Percentiles rank a stretch among this genome's conserved stretches.
These are phyloP conservation scores for Chondrosia reniformis DNA, from an alignment of 37 sponge, comb jelly and placozoan species.

Conservation along the genomic window DNA sequence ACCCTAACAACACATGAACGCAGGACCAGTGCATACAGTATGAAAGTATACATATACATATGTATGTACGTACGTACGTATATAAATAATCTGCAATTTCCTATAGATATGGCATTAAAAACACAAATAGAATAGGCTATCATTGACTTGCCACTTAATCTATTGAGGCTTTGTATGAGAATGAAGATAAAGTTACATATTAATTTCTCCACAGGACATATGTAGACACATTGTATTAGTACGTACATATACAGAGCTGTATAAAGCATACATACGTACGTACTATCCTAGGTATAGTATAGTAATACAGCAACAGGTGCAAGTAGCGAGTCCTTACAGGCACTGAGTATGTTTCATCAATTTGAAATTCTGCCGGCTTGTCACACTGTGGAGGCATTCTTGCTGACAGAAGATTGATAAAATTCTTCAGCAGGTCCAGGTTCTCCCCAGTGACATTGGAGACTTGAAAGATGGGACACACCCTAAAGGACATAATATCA, in stretches of 20 bases:
- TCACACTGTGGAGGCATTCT: constrained; percentile 73
- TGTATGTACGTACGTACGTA: not conserved
- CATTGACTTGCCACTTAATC: too few relatives aligned
- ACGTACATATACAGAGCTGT: too few relatives aligned
- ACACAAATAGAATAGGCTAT: too few relatives aligned
- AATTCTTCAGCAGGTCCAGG: constrained; percentile 86
- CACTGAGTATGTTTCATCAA: constrained; percentile 95
- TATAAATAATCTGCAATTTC: too few relatives aligned
- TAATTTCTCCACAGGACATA: too few relatives aligned
- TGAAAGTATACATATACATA: not conserved
- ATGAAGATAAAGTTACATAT: too few relatives aligned
- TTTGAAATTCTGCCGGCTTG: constrained; percentile 92
- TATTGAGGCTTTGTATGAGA: too few relatives aligned
- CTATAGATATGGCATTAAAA: too few relatives aligned
- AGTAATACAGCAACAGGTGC: too few relatives aligned
- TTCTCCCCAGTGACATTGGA: constrained; percentile 98
- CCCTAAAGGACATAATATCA: constrained; percentile 38
- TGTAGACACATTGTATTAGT: too few relatives aligned
- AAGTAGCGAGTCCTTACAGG: constrained; percentile 68
- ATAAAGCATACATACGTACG: too few relatives aligned
- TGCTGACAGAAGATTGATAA: constrained; percentile 87
- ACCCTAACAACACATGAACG: constrained; percentile 71
- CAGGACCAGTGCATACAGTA: not conserved
- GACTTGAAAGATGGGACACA: constrained; percentile 99
- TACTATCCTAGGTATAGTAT: too few relatives aligned